Percentiles rank a stretch among this genome's conserved stretches.
Conservation (phyloP, 2,797 vertebrate species). For the Allobates femoralis region DNA sequence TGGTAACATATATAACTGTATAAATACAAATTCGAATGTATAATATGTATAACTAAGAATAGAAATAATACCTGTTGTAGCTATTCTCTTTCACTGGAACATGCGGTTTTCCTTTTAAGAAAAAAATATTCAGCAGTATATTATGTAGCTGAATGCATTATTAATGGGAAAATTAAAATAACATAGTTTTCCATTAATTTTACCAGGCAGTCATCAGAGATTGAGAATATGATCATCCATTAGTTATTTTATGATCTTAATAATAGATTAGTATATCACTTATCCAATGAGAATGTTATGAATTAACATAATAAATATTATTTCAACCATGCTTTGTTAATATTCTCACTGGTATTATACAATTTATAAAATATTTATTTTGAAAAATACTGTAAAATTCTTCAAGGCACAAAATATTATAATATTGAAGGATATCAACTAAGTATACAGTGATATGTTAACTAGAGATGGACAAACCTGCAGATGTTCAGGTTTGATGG, state of each 20-base stretch:
- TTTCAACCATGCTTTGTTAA: background rate
- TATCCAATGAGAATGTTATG: background rate
- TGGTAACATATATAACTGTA: too few relatives aligned
- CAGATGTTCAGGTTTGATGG: too few relatives aligned
- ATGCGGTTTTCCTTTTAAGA: background rate
- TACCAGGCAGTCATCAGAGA: background rate
- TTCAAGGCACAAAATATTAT: background rate
- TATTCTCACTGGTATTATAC: background rate
- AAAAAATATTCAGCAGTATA: background rate
- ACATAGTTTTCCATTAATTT: background rate
- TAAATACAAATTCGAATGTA: too few relatives aligned
- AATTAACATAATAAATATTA: background rate
- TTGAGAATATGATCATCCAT: background rate
- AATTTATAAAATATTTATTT: background rate
- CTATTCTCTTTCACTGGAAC: background rate
- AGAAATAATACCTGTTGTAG: too few relatives aligned
- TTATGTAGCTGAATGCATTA: background rate
- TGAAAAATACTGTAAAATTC: background rate
- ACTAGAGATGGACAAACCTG: too few relatives aligned
- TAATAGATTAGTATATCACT: background rate
- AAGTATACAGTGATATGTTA: too few relatives aligned
- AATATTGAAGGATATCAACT: too few relatives aligned
- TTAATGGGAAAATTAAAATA: background rate
- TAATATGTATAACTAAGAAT: too few relatives aligned
- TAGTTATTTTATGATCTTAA: conserved; percentile 10